A percentile compares a stretch with the other conserved stretches of the same genome.
Evolutionary conservation across 2,888 invertebrate genomes (phyloP).

Genomic region (Latheticus oryzae): DNA sequence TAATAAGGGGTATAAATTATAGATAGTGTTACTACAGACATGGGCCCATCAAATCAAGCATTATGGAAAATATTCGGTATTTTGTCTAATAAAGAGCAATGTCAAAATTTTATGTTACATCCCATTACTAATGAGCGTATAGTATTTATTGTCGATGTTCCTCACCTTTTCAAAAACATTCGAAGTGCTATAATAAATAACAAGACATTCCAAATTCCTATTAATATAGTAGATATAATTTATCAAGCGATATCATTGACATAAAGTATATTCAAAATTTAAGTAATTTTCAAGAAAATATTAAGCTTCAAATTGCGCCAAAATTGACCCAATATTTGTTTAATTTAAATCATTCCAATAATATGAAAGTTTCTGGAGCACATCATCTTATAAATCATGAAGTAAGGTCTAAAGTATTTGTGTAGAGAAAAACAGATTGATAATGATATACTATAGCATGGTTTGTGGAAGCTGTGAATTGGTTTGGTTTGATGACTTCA

Average conservation of each 20-base stretch:
- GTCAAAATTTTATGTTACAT: constrained; percentile 2
- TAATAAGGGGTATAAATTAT: too few species aligned
- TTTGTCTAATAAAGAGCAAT: constrained; percentile 5
- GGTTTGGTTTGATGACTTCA: constrained; percentile 1
- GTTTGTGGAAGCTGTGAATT: constrained; percentile 3
- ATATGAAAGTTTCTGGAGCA: not conserved
- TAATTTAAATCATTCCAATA: not conserved
- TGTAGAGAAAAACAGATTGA: not conserved
- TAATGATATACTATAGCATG: constrained; percentile 3
- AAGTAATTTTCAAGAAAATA: constrained; percentile 2
- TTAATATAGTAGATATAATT: not conserved
- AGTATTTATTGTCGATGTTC: constrained; percentile 8
- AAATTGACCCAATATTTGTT: not conserved
- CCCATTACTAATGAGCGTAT: not conserved
- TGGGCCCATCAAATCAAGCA: not conserved
- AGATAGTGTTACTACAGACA: constrained; percentile 4
- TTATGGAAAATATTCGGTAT: not conserved
- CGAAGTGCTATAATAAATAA: not conserved
- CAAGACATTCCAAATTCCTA: not conserved
- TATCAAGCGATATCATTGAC: not conserved
- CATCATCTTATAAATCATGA: not conserved
- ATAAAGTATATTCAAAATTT: not conserved
- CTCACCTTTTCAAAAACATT: constrained; percentile 13
- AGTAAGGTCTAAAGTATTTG: constrained; percentile 2
- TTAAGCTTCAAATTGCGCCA: not conserved